Evolutionary conservation across 1,140 invertebrate species (phyloP).

Genomic region (Halictus rubicundus): DNA sequence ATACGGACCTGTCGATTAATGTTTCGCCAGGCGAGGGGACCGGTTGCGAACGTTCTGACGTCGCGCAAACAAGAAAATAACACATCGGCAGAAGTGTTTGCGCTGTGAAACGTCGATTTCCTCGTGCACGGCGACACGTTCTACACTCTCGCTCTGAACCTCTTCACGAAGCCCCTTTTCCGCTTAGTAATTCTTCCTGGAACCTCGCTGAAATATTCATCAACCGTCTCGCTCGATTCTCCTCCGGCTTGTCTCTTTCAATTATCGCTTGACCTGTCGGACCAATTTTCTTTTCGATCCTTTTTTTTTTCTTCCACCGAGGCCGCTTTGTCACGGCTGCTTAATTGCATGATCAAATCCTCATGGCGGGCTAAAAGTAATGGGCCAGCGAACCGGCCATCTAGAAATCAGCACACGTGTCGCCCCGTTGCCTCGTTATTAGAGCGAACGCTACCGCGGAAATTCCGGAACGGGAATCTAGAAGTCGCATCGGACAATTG

Average conservation of each 20-base stretch:
- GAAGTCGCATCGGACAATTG: neutral
- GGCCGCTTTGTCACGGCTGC: neutral
- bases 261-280: conserved; percentile 26
- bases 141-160: neutral
- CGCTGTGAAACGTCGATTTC: conserved; percentile 20
- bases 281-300: neutral
- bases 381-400: conserved; percentile 5
- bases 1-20: neutral
- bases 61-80: conserved; percentile 41
- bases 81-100: conserved; percentile 26
- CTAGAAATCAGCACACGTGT: neutral
- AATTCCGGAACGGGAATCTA: neutral
- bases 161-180: neutral
- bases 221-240: conserved; percentile 16
- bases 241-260: conserved; percentile 20
- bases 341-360: conserved; percentile 40
- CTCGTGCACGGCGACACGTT: neutral
- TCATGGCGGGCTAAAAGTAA: conserved; percentile 2
- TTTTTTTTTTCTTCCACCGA: no score
- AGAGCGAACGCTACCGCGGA: no score
- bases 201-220: conserved; percentile 34
- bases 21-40: neutral
- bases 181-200: conserved; percentile 6
- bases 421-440: neutral
- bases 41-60: neutral